Percentiles rank a stretch among this genome's conserved stretches.
These are phyloP conservation scores for Microctenopoma steveboyesi DNA, from an alignment of 2,797 vertebrate species.

Conservation along the genomic window DNA sequence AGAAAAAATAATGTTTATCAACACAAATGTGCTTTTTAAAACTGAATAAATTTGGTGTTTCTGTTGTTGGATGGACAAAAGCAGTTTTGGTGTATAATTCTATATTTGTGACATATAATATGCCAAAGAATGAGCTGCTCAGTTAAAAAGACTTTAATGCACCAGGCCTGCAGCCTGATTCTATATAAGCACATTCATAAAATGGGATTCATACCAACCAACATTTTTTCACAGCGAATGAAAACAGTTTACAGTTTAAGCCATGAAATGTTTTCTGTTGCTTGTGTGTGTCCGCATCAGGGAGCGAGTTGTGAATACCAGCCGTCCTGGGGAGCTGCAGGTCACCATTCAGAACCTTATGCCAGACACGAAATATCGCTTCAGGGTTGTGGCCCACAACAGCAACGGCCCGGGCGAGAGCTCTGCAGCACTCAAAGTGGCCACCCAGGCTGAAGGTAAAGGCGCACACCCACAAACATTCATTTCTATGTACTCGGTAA, in stretches of 20 bases:
- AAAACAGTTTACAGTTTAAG: too few relatives aligned
- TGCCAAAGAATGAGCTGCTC: neutral
- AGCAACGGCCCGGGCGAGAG: slow-evolving; percentile 92
- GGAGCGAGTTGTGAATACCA: slow-evolving; percentile 94
- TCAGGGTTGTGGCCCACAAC: slow-evolving; percentile 93
- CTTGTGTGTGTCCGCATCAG: slow-evolving; percentile 71
- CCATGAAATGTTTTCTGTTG: slow-evolving; percentile 3
- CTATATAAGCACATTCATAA: neutral
- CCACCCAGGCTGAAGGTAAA: slow-evolving; percentile 96
- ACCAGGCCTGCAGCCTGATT: neutral
- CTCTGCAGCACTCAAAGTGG: slow-evolving; percentile 88
- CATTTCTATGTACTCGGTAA: slow-evolving; percentile 44
- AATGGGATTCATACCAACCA: neutral
- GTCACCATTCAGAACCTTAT: slow-evolving; percentile 96
- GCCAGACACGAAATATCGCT: slow-evolving; percentile 94
- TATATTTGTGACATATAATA: neutral
- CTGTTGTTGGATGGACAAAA: neutral
- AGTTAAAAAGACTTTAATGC: neutral
- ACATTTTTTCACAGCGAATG: neutral
- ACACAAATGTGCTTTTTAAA: neutral
- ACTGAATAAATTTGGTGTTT: neutral
- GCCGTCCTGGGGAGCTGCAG: slow-evolving; percentile 92
- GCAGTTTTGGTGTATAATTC: neutral
- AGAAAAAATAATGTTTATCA: neutral
- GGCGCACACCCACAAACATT: slow-evolving; percentile 13